Evolutionary conservation across 1,140 invertebrate species (phyloP).

Genomic region (Ostrea edulis): DNA sequence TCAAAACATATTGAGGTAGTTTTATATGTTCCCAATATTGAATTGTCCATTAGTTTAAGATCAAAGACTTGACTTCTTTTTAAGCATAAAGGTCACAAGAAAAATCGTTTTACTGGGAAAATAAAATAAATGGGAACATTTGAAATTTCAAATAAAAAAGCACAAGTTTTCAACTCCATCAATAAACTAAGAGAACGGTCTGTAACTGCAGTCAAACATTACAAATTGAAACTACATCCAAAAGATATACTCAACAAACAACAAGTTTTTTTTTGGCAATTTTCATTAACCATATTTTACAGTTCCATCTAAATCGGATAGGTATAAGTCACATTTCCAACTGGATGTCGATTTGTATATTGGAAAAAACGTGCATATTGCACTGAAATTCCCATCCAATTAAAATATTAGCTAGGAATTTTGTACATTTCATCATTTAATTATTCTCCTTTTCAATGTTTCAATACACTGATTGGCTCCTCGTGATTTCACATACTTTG

Average conservation of each 20-base stretch:
- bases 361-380: neutral
- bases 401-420: neutral
- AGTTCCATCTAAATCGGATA: conserved; percentile 16
- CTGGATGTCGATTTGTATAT: neutral
- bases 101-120: neutral
- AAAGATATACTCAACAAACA: conserved; percentile 20
- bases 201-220: conserved; percentile 1
- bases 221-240: conserved; percentile 34
- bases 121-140: neutral
- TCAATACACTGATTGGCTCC: neutral
- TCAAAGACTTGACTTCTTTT: conserved; percentile 4
- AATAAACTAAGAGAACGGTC: conserved; percentile 17
- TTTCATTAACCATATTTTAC: neutral
- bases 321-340: neutral
- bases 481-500: neutral
- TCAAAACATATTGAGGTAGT: neutral
- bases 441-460: neutral
- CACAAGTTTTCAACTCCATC: neutral
- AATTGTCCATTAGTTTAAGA: neutral
- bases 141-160: conserved; percentile 6
- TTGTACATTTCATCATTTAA: conserved; percentile 4
- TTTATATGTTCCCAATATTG: neutral
- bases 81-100: neutral
- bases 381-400: neutral
- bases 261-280: neutral